These are phyloP conservation scores for Onychomys leucogaster DNA, from an alignment of 2,797 vertebrate genomes.

Conservation along the genomic window DNA sequence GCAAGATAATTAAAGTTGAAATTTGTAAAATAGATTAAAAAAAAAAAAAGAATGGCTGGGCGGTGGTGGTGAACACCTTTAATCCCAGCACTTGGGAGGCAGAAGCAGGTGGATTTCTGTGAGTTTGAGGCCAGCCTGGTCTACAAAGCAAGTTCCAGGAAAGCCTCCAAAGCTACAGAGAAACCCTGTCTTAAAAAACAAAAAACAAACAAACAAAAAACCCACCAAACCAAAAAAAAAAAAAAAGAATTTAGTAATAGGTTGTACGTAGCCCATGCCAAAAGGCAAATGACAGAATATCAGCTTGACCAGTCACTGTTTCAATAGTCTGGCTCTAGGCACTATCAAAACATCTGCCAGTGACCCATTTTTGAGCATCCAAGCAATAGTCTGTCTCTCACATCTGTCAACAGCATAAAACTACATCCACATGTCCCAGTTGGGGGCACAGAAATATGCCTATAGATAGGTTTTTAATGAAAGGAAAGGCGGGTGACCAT, in stretches of 20 bases:
- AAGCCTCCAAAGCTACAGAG: too few species aligned
- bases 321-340: neutral
- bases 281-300: neutral
- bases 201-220: too few species aligned
- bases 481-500: slow-evolving; percentile 60
- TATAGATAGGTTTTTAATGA: slow-evolving; percentile 75
- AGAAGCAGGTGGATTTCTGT: too few species aligned
- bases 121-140: too few species aligned
- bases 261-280: neutral
- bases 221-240: neutral
- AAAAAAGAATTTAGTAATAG: neutral
- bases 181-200: too few species aligned
- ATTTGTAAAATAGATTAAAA: neutral
- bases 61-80: too few species aligned
- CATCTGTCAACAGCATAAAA: slow-evolving; percentile 59
- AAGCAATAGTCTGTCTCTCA: slow-evolving; percentile 36
- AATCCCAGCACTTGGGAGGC: too few species aligned
- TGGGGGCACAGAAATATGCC: slow-evolving; percentile 64
- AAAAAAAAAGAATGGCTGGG: neutral
- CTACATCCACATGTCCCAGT: slow-evolving; percentile 36
- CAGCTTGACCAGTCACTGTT: neutral
- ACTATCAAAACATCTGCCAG: neutral
- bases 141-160: too few species aligned
- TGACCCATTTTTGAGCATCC: slow-evolving; percentile 31
- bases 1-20: neutral